A percentile compares a stretch with the other conserved stretches of the same genome.
Conservation (phyloP, 2,797 vertebrate species). For the Cuniculus paca region DNA sequence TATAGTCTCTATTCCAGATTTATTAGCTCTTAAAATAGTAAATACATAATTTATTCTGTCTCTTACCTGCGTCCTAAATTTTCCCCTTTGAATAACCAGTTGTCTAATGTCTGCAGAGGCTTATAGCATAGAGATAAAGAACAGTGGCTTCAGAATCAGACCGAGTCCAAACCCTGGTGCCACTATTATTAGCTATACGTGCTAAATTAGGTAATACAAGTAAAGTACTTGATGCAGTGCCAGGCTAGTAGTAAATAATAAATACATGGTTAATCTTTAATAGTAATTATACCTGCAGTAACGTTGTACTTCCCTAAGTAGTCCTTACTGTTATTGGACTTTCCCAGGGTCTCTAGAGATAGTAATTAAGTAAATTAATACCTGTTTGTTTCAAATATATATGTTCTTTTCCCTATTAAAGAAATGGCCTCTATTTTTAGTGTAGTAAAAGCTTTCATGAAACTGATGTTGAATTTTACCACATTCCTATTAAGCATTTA, state of each 20-base stretch:
- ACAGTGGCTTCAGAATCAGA: neutral
- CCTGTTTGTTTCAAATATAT: constrained; percentile 15
- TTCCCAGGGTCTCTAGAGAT: constrained; percentile 37
- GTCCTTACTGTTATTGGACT: constrained; percentile 7
- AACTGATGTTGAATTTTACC: constrained; percentile 58
- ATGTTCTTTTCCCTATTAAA: constrained; percentile 37
- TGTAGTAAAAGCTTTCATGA: constrained; percentile 16
- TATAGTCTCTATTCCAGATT: constrained; percentile 41
- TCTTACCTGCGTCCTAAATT: constrained; percentile 31
- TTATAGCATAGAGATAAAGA: constrained; percentile 45
- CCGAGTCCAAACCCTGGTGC: constrained; percentile 4
- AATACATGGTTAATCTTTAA: neutral
- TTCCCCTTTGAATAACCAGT: constrained; percentile 16
- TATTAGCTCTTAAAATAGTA: constrained; percentile 25
- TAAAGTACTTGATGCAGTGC: neutral
- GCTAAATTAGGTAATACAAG: constrained; percentile 15
- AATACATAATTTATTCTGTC: neutral
- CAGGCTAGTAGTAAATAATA: neutral
- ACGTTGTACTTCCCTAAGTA: neutral
- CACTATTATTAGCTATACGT: neutral
- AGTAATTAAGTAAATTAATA: constrained; percentile 33
- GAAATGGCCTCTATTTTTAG: constrained; percentile 1
- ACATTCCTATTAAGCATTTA: constrained; percentile 35
- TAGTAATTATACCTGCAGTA: constrained; percentile 2
- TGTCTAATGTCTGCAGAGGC: neutral